Percentiles rank a stretch among this genome's conserved stretches.
phyloP scores from a whole-genome alignment of 2,113 vertebrate species.

The Caloenas nicobarica region DNA sequence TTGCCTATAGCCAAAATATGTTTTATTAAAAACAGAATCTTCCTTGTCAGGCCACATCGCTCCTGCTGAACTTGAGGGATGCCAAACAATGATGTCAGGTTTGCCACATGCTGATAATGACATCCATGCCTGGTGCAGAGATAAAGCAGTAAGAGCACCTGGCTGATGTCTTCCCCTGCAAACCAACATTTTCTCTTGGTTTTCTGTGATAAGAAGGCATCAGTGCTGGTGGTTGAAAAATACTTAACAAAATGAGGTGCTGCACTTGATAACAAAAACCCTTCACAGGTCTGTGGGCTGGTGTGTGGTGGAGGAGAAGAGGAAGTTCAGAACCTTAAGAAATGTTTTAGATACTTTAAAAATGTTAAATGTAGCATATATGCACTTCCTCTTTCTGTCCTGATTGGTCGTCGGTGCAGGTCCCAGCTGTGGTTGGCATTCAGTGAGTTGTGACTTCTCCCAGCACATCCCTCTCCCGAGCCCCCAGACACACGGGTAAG shows the following conservation, averaged over 20 bases:
- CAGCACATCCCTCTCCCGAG: neutral
- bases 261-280: slow-evolving; percentile 16
- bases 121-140: slow-evolving; percentile 17
- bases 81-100: neutral
- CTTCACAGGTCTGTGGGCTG: slow-evolving; percentile 24
- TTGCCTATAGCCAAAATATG: neutral
- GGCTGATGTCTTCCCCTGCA: neutral
- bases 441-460: neutral
- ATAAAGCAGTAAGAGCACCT: neutral
- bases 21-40: slow-evolving; percentile 36
- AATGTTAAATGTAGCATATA: neutral
- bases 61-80: neutral
- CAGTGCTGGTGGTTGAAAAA: neutral
- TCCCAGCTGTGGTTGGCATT: neutral
- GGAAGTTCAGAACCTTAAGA: slow-evolving; percentile 35
- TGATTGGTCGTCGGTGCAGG: rapidly evolving
- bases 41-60: neutral
- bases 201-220: neutral
- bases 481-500: neutral
- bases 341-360: neutral
- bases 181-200: neutral
- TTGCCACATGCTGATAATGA: slow-evolving; percentile 5
- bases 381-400: neutral
- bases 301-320: neutral
- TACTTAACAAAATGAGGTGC: slow-evolving; percentile 4